phyloP scores from a whole-genome alignment of 2,113 vertebrate species.

The Acrocephalus arundinaceus region DNA sequence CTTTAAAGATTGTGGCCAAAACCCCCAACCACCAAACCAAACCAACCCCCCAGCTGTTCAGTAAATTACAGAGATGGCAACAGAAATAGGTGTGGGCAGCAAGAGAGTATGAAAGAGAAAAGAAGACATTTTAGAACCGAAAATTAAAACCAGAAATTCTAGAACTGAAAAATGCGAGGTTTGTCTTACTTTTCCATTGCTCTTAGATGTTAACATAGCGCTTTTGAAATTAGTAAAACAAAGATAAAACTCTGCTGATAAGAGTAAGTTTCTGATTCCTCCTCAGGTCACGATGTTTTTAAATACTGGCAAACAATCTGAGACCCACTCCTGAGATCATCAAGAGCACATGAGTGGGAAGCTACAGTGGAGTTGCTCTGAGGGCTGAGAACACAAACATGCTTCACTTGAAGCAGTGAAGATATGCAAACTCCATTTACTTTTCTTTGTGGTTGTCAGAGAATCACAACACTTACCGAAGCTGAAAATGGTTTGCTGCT shows the following conservation, averaged over 20 bases:
- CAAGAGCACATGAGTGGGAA: neutral
- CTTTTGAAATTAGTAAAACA: neutral
- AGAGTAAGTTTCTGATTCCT: neutral
- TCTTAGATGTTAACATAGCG: neutral
- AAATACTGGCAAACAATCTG: neutral
- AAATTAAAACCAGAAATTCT: neutral
- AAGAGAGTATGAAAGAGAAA: neutral
- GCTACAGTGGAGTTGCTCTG: neutral
- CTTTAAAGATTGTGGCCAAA: neutral
- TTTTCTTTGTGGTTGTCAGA: neutral
- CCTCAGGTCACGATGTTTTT: neutral
- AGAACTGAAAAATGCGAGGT: neutral
- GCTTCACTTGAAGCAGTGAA: neutral
- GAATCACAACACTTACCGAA: neutral
- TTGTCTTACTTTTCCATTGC: neutral
- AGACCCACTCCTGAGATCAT: neutral
- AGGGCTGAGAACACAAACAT: neutral
- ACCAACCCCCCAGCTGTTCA: neutral
- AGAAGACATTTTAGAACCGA: neutral
- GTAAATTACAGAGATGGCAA: neutral
- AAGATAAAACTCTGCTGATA: neutral
- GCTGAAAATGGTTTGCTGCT: neutral
- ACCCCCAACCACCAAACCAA: neutral
- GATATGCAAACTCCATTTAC: neutral
- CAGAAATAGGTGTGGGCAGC: neutral